Conservation (phyloP, 2,888 invertebrate species). For the Apodemia zela region DNA sequence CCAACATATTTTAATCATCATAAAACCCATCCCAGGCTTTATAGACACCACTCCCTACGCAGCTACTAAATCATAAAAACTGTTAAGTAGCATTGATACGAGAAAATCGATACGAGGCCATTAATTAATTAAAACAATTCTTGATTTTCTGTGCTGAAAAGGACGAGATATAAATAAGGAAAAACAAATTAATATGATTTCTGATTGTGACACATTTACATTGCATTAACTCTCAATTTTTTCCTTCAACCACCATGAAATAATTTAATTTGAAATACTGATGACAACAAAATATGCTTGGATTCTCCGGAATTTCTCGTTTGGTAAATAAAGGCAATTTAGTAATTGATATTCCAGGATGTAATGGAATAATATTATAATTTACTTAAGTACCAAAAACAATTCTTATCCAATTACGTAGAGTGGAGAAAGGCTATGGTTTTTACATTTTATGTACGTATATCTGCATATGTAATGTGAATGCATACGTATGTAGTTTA, state of each 20-base stretch:
- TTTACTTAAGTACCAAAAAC: conserved; percentile 4
- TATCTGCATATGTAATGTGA: too few relatives aligned
- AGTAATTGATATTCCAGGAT: conserved; percentile 18
- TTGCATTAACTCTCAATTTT: conserved; percentile 53
- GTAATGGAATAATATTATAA: conserved; percentile 17
- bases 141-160: conserved; percentile 38
- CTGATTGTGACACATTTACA: conserved; percentile 14
- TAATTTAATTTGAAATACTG: conserved; percentile 72
- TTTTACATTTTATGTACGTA: too few relatives aligned
- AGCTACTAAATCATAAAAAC: conserved; percentile 33
- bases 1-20: conserved; percentile 36
- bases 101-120: conserved; percentile 24
- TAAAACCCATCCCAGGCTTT: conserved; percentile 33
- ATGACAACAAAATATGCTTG: conserved; percentile 63
- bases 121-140: conserved; percentile 30
- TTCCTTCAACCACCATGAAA: conserved; percentile 68
- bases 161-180: conserved; percentile 10
- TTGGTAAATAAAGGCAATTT: conserved; percentile 19
- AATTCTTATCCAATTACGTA: too few relatives aligned
- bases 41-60: conserved; percentile 31
- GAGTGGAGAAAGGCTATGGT: too few relatives aligned
- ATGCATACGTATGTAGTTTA: conserved; percentile 25
- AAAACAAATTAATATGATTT: conserved; percentile 7
- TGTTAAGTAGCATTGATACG: conserved; percentile 27
- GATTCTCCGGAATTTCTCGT: conserved; percentile 19